Percentiles rank a stretch among this genome's conserved stretches.
Evolutionary conservation across 2,888 invertebrate species (phyloP).

Genomic region (Drosophila helvetica): DNA sequence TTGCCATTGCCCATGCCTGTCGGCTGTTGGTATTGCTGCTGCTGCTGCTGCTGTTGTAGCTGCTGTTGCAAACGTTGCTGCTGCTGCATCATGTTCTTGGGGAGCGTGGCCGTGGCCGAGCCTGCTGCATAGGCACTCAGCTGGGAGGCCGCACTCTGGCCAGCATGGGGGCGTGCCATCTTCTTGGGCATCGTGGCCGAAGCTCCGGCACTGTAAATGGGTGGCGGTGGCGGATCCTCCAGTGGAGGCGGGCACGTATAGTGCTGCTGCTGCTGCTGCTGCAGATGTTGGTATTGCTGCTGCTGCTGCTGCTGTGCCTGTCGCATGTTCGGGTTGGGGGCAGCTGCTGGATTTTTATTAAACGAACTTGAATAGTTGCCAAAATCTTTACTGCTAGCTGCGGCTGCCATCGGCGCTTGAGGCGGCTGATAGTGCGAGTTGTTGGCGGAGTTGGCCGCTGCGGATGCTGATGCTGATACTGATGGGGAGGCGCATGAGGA

Average conservation of each 20-base stretch:
- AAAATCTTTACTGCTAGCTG: slow-evolving; percentile 56
- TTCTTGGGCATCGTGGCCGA: slow-evolving; percentile 82
- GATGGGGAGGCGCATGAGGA: slow-evolving; percentile 63
- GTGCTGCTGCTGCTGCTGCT: slow-evolving; percentile 74
- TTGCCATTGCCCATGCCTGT: slow-evolving; percentile 58
- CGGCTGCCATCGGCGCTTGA: slow-evolving; percentile 61
- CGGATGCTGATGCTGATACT: slow-evolving; percentile 47
- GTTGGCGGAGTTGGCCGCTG: slow-evolving; percentile 38
- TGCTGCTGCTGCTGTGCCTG: slow-evolving; percentile 32
- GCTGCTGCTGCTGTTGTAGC: slow-evolving; percentile 63
- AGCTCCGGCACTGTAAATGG: slow-evolving; percentile 64
- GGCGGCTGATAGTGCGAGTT: slow-evolving; percentile 72
- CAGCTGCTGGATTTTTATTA: slow-evolving; percentile 81
- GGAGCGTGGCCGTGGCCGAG: slow-evolving; percentile 79
- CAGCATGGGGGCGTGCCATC: slow-evolving; percentile 55
- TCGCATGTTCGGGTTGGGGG: slow-evolving; percentile 63
- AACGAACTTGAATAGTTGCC: slow-evolving; percentile 78
- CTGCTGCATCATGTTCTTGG: slow-evolving; percentile 74
- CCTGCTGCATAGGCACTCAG: slow-evolving; percentile 73
- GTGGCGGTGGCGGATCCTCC: slow-evolving; percentile 83
- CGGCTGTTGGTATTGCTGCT: slow-evolving; percentile 55
- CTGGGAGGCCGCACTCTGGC: slow-evolving; percentile 54
- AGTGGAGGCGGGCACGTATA: slow-evolving; percentile 83
- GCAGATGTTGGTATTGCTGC: slow-evolving; percentile 45
- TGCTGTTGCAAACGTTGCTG: slow-evolving; percentile 65